Evolutionary conservation across 2,797 vertebrate species (phyloP).

Genomic region (Natrix natrix): DNA sequence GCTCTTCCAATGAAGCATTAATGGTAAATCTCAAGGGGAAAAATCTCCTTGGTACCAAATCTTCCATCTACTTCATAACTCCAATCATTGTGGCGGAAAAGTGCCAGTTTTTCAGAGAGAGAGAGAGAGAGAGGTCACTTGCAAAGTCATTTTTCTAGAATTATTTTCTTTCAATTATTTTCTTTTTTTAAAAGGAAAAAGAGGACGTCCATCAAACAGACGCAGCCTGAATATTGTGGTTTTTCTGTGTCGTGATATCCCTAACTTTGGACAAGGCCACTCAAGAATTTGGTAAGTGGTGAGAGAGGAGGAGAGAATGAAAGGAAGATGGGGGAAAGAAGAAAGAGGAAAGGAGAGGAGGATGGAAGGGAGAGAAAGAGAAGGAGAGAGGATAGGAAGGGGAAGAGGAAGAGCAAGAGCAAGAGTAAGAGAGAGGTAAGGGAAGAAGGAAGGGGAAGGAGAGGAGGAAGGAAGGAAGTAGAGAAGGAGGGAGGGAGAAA

Average conservation of each 20-base stretch:
- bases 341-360: too few species aligned
- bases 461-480: too few species aligned
- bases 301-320: too few species aligned
- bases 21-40: neutral
- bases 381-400: too few species aligned
- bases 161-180: neutral
- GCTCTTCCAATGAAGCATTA: neutral
- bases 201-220: accelerated
- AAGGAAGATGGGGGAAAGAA: too few species aligned
- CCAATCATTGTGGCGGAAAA: accelerated
- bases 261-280: slow-evolving; percentile 14
- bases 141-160: neutral
- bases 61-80: accelerated
- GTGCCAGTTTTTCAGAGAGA: neutral
- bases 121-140: neutral
- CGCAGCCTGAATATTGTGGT: neutral
- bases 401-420: too few species aligned
- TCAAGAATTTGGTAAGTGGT: slow-evolving; percentile 26
- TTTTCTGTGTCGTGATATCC: accelerated
- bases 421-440: too few species aligned
- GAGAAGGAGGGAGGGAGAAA: too few species aligned
- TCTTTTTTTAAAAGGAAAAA: accelerated
- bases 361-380: too few species aligned
- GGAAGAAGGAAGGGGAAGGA: too few species aligned
- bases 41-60: slow-evolving; percentile 36